Evolutionary conservation across 1,140 invertebrate genomes (phyloP), one percentile per base, ranked within the genome.

Genomic region (Bombus soroeensis): DNA sequence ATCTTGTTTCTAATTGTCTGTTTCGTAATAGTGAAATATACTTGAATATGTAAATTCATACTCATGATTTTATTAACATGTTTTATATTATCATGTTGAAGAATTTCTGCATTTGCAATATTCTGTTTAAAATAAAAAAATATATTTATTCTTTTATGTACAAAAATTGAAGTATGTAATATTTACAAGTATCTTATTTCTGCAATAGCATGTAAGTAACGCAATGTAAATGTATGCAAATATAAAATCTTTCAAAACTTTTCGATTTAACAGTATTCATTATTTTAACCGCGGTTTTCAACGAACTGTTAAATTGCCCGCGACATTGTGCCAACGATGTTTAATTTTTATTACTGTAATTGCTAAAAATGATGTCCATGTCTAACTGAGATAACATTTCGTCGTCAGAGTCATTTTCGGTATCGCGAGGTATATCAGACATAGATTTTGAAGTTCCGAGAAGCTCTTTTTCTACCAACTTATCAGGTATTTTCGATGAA

Each of bases 311-410:
- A 22, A 47, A 39, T 22, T 22, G 6, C 22, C 0, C 12, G 9
- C 1, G 1, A 43, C 3, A 77, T 64, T 8, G 4, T 78, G 1
- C 10, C 32, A 70, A 32, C 1, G 4, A 32, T 72, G n/a, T 15
- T 18, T 72, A 70, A 34, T 4, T 78, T 18, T 80, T 22, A 10
- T 87, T 18, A 34, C 77, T 72, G 4, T n/a, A 53, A 68, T 87
- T 62, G 39, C 41, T 87, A n/a, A 47, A 73, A 47, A 88, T 70
- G 1, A 87, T 80, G 47, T 93, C 90, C 32, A 94, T 78, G 74
- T 94, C 91, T 37, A 94, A 73, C 41, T 93, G 93, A 25, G 92
- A 93, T 15, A 94, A 82, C 22, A 93, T 83, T 86, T 94, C 92
- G 39, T 94, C 92, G 18, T 94, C 92, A 2, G 91, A 81, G 77